Base-by-base conservation (phyloP, 2,113 vertebrate genomes). In the Trogon melanurus region DNA sequence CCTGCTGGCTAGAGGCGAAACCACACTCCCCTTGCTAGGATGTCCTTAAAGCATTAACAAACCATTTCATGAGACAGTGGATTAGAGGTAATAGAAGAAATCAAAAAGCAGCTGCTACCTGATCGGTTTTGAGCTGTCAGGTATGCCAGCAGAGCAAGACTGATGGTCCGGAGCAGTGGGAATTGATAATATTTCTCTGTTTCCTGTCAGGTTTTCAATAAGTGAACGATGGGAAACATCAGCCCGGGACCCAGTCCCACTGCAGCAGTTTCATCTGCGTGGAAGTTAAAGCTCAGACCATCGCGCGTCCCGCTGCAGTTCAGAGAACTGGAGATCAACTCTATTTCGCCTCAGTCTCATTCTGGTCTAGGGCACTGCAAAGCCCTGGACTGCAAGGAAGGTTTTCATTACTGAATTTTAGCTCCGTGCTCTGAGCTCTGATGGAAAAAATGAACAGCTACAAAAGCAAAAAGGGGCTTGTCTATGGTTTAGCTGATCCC, bases 1-100 rank as follows among this genome's bases (percentile, higher is more conserved):
- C 96, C 96, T 97, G 93, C 94, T 97, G 95, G 93, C 58, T 94
- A 36, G 79, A 95, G 36, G 58, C 54, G 64, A 95, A 97, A 96
- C 14, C 72, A 81, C 94, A 96, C 58, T 87, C 58, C 30, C 25
- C 61, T 79, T 1, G 0, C 36, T 9, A 25, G 80, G 65, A 30
- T 22, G 50, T 57, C 76, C 66, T 89, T 72, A 87, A 87, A 92
- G 83, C 66, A 85, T 79, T 92, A 85, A 82, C 36, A 64, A 93
- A 78, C 73, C 50, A 8, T 85, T 86, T 79, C 50, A 20, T 23
- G 83, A 94, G 92, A 75, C 69, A 75, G 48, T 65, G 69, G 73
- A 79, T 93, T 87, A 89, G 67, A 87, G 53, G 47, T 65, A 92
- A 96, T 82, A 94, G 80, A 82, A 87, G 83, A 89, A 96, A 96